Percentiles rank a stretch among this genome's conserved stretches.
Conservation (phyloP, 2,888 invertebrate species). For the Melanostoma mellinum region DNA sequence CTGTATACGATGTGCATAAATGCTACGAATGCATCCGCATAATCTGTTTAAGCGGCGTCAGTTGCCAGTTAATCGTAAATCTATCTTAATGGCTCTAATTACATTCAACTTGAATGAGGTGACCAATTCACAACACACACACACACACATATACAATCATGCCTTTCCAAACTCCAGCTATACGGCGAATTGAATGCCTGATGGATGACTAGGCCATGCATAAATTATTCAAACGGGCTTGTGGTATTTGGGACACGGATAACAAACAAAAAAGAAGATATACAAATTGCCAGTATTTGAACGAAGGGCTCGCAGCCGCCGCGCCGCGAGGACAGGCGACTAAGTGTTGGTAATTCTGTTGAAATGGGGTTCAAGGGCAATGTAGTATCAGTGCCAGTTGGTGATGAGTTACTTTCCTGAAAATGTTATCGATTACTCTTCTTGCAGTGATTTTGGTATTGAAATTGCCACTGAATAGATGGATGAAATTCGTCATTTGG, state of each 20-base stretch:
- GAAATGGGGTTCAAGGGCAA: no score
- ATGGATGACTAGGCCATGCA: constrained; percentile 50
- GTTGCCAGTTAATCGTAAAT: constrained; percentile 66
- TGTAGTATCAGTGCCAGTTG: no score
- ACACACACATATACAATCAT: neutral
- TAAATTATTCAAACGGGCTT: constrained; percentile 55
- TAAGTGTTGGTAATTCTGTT: no score
- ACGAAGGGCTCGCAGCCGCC: no score
- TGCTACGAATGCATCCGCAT: constrained; percentile 38
- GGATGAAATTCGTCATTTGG: no score
- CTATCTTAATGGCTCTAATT: constrained; percentile 70
- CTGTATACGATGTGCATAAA: no score
- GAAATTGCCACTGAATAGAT: no score
- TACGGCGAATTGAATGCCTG: constrained; percentile 50
- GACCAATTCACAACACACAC: constrained; percentile 34
- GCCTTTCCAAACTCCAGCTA: neutral
- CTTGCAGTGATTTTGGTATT: no score
- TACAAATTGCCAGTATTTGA: no score
- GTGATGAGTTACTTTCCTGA: no score
- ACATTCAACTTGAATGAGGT: constrained; percentile 53
- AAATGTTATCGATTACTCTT: no score
- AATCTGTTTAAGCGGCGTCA: constrained; percentile 58
- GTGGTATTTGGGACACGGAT: constrained; percentile 14
- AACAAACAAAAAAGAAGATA: neutral
- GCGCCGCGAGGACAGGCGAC: no score